Base-by-base conservation (phyloP, 2,797 vertebrate genomes). In the Notoglanidium macrostoma region DNA sequence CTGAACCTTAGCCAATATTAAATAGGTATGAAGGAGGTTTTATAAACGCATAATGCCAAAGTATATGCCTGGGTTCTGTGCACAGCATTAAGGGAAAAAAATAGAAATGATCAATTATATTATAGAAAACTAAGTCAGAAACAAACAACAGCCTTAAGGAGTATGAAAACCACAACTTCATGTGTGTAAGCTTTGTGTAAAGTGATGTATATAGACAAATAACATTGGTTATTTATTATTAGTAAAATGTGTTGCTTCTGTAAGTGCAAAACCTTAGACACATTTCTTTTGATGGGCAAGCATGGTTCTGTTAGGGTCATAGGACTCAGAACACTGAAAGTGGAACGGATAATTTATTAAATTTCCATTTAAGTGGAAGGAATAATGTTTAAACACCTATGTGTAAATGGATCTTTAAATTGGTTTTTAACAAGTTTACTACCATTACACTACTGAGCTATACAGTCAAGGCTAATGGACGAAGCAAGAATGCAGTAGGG, bases 301-400 rank as follows among this genome's bases (percentile, higher is more conserved):
- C 35, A 29, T 44, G 44, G 55, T 32, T 80, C 54, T 79, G 51
- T 21, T 77, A 32, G 19, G 29, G 19, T n/a, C 49, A 80, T 72
- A 55, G 68, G 23, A 5, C 79, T 46, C 59, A 85, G 86, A 89
- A 72, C 54, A 81, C 79, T 21, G 40, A 85, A 26, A 40, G 61
- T 32, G n/a, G 78, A 70, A 74, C 29, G 9, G 46, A 49, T 80
- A 44, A 67, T 76, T 40, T 40, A 40, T 40, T 40, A 40, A 3
- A 40, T 40, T 40, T 40, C 40, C 40, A 40, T 40, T 40, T 87
- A 26, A 40, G 61, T 32, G n/a, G 82, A 70, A 74, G 44, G 9
- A 32, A 49, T 80, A 44, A 67, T 76, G 70, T 82, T 87, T 73
- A 88, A 88, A 85, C n/a, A 81, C 29, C 65, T 51, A 80, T 67